These are phyloP conservation scores for Papilio xuthus DNA, from an alignment of 1,140 invertebrate species.

Conservation along the genomic window DNA sequence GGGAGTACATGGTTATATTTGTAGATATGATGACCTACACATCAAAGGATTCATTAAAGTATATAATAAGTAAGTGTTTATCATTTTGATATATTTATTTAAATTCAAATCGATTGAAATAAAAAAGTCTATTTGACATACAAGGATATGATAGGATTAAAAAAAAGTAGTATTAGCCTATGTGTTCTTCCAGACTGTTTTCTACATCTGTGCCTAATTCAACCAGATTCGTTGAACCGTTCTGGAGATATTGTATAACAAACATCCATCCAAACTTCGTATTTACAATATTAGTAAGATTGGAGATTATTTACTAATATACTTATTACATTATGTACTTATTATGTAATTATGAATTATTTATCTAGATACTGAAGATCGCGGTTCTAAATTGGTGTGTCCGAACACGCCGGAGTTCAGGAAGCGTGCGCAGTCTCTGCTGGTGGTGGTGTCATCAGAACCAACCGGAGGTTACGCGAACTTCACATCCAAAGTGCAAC, in stretches of 20 bases:
- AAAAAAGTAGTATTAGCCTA: no score
- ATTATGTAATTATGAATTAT: not conserved
- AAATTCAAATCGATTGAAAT: no score
- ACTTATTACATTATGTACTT: no score
- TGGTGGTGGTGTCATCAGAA: constrained; percentile 92
- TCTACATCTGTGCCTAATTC: no score
- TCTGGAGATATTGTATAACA: no score
- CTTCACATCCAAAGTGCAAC: constrained; percentile 89
- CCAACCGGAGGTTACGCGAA: constrained; percentile 88
- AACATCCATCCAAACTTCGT: no score
- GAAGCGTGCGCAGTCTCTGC: constrained; percentile 88
- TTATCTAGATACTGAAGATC: constrained; percentile 61
- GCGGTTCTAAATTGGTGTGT: constrained; percentile 82
- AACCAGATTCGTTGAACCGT: no score
- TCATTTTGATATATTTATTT: not conserved
- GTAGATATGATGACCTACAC: constrained; percentile 95
- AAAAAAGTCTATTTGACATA: no score
- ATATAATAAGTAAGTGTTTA: constrained; percentile 92
- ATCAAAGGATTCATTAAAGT: constrained; percentile 88
- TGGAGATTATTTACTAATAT: not conserved
- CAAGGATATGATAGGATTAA: no score
- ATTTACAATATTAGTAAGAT: no score
- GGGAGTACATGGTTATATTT: constrained; percentile 97
- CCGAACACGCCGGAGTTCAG: constrained; percentile 85
- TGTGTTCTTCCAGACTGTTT: no score